These are phyloP conservation scores for Nyctibius grandis DNA, from an alignment of 2,797 vertebrate species.

Conservation along the genomic window DNA sequence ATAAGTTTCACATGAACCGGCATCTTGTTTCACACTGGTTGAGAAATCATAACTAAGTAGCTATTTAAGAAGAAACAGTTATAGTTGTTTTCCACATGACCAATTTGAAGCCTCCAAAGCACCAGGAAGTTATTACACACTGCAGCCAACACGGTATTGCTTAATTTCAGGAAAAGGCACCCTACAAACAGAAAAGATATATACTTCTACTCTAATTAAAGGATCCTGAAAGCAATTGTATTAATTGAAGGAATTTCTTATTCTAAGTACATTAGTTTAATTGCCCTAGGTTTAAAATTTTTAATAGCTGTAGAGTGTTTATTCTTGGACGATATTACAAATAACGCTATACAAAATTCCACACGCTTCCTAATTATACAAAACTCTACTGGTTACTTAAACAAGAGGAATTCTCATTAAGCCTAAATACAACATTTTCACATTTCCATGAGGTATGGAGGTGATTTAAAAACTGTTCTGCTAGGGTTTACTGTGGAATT, in stretches of 20 bases:
- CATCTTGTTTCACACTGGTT: neutral
- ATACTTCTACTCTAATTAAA: neutral
- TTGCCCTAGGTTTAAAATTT: neutral
- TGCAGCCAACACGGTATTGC: neutral
- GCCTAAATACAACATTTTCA: neutral
- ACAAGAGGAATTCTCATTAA: neutral
- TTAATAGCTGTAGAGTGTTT: neutral
- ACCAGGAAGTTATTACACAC: constrained; percentile 13
- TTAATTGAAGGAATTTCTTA: neutral
- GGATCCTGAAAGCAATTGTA: neutral
- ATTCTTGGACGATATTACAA: neutral
- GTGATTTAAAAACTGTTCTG: neutral
- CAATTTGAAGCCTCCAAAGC: neutral
- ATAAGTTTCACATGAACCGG: neutral
- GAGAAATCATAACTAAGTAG: constrained; percentile 24
- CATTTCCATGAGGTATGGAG: neutral
- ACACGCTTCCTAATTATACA: neutral
- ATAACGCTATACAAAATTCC: neutral
- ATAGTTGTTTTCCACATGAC: constrained; percentile 11
- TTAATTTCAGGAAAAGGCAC: neutral
- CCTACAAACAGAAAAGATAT: neutral
- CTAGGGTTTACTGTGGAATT: neutral
- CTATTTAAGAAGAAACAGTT: neutral
- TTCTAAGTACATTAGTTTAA: neutral
- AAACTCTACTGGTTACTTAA: neutral